These are phyloP conservation scores for Tyrannus savana DNA, from an alignment of 2,113 vertebrate genomes.

Conservation along the genomic window DNA sequence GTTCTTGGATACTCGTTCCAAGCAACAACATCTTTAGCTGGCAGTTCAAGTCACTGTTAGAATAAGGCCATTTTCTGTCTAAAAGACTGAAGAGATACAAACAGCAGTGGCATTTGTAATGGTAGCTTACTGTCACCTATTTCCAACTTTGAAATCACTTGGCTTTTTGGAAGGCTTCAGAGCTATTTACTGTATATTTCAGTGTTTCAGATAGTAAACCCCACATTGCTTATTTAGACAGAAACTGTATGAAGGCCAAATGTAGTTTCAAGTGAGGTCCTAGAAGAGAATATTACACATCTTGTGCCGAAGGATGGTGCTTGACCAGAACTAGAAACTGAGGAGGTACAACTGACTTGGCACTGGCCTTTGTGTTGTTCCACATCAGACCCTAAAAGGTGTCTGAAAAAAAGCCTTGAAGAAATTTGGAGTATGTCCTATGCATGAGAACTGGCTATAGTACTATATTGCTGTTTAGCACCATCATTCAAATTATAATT, in stretches of 20 bases:
- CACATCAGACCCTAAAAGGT: background rate
- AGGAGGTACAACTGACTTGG: background rate
- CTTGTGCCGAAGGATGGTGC: background rate
- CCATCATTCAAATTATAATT: conserved; percentile 56
- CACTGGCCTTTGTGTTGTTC: background rate
- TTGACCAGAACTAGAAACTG: background rate
- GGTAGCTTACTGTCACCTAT: background rate
- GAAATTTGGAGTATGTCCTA: background rate
- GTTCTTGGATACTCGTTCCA: background rate
- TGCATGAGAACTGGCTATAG: conserved; percentile 54
- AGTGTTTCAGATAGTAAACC: background rate
- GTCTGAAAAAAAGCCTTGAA: background rate
- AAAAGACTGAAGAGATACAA: background rate
- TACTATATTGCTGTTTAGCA: conserved; percentile 49
- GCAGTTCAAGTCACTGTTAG: background rate
- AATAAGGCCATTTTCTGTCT: background rate
- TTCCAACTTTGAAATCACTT: background rate
- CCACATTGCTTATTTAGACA: background rate
- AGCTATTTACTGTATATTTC: background rate
- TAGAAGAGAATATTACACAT: background rate
- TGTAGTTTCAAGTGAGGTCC: background rate
- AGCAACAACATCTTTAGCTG: background rate
- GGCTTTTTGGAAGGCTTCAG: background rate
- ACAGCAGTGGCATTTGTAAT: background rate
- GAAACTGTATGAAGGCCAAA: background rate